phyloP scores from a whole-genome alignment of 1,140 invertebrate species.

The Bombus pyrosoma region DNA sequence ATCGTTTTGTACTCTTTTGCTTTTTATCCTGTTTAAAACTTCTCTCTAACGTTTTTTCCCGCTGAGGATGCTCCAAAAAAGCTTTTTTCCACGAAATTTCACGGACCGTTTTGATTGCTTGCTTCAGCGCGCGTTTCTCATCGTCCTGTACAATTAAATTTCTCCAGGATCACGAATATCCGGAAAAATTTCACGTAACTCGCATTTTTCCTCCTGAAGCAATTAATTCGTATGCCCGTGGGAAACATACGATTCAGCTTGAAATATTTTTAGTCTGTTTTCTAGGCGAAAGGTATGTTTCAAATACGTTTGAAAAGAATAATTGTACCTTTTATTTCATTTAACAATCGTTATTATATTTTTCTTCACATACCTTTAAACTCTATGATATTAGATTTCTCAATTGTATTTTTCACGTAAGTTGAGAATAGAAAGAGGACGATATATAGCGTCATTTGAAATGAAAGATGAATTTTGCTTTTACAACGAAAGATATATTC shows the following conservation, averaged over 20 bases:
- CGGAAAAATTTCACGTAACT: not conserved
- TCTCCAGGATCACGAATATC: not conserved
- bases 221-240: not conserved
- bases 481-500: not conserved
- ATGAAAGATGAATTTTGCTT: not conserved
- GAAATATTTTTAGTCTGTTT: not conserved
- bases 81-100: not conserved
- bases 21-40: not conserved
- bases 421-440: not conserved
- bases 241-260: not conserved
- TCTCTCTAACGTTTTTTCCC: not conserved
- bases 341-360: not conserved
- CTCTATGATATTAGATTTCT: not conserved
- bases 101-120: not conserved
- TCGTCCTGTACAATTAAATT: not conserved
- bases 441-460: not conserved
- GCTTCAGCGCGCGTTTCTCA: not conserved
- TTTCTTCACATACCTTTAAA: not conserved
- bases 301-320: not conserved
- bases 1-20: not conserved
- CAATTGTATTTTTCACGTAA: not conserved
- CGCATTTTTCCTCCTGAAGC: not conserved
- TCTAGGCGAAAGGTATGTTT: not conserved
- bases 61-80: not conserved
- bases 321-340: not conserved